A percentile compares a stretch with the other conserved stretches of the same genome.
These are phyloP conservation scores for Ctenopoma kingsleyae DNA, from an alignment of 2,797 vertebrate species.

Conservation along the genomic window DNA sequence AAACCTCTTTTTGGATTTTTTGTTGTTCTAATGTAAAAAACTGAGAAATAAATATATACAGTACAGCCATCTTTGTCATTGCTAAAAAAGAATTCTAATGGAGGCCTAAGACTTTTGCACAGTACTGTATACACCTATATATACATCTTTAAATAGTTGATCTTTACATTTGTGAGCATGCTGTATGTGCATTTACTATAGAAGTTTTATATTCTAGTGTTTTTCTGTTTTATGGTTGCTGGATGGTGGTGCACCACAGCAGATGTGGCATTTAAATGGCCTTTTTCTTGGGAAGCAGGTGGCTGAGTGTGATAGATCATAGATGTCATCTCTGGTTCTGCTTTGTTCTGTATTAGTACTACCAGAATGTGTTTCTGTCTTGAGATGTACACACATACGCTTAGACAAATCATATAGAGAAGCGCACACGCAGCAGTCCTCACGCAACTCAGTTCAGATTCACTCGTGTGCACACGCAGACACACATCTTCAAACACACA, in stretches of 20 bases:
- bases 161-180: not conserved
- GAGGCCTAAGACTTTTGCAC: too few relatives aligned
- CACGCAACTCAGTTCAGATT: constrained; percentile 13
- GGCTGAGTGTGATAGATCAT: constrained; percentile 83
- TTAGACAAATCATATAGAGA: not conserved
- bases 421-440: not conserved
- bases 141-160: too few relatives aligned
- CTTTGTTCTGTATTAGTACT: constrained; percentile 70
- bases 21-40: too few relatives aligned
- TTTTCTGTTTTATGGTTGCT: constrained; percentile 39
- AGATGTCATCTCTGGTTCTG: constrained; percentile 71
- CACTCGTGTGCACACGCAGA: not conserved
- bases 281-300: constrained; percentile 80
- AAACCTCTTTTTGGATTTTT: too few relatives aligned
- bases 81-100: too few relatives aligned
- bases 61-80: too few relatives aligned
- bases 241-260: constrained; percentile 57
- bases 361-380: constrained; percentile 60
- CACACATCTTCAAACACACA: constrained; percentile 16
- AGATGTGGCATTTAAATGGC: constrained; percentile 83
- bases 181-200: constrained; percentile 5
- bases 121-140: too few relatives aligned
- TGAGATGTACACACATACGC: not conserved
- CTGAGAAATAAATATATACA: too few relatives aligned
- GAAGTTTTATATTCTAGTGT: constrained; percentile 11